Conservation (phyloP, 2,113 vertebrate species). For the Lucifuga dentata region DNA sequence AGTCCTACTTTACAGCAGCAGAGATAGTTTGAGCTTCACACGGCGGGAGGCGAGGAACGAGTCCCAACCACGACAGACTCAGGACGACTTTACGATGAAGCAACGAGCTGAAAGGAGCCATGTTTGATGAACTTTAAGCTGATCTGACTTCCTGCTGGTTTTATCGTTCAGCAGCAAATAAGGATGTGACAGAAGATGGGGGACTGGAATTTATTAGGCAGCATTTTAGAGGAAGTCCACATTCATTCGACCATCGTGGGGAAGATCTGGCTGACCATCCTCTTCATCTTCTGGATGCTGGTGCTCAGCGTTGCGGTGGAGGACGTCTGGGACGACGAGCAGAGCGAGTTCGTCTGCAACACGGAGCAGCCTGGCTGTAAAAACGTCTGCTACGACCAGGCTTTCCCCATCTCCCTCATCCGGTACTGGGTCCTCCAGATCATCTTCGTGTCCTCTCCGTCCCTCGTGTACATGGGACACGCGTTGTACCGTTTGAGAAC, state of each 20-base stretch:
- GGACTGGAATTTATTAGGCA: slow-evolving; percentile 94
- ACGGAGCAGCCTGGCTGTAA: slow-evolving; percentile 95
- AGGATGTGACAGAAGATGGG: slow-evolving; percentile 89
- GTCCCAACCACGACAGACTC: not conserved
- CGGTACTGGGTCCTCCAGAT: slow-evolving; percentile 97
- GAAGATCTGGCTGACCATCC: slow-evolving; percentile 97
- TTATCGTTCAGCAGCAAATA: slow-evolving; percentile 44
- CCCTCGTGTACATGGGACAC: slow-evolving; percentile 95
- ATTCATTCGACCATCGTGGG: slow-evolving; percentile 95
- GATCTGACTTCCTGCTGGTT: too few relatives aligned
- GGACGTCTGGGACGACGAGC: slow-evolving; percentile 95
- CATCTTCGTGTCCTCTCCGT: slow-evolving; percentile 95
- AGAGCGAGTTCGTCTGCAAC: slow-evolving; percentile 95
- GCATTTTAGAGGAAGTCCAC: slow-evolving; percentile 95
- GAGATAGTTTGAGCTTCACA: slow-evolving; percentile 54
- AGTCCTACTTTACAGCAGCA: slow-evolving; percentile 67
- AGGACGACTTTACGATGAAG: slow-evolving; percentile 3
- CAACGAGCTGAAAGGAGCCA: too few relatives aligned
- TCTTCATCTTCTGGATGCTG: slow-evolving; percentile 96
- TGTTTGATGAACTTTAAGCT: too few relatives aligned
- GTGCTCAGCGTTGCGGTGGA: slow-evolving; percentile 94
- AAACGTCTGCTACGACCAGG: slow-evolving; percentile 94
- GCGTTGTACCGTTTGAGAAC: slow-evolving; percentile 89
- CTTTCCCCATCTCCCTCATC: slow-evolving; percentile 95
- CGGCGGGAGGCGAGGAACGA: too few relatives aligned